A percentile compares a stretch with the other conserved stretches of the same genome.
Conservation (phyloP, 1,140 invertebrate genomes). For the Formica selysi region DNA sequence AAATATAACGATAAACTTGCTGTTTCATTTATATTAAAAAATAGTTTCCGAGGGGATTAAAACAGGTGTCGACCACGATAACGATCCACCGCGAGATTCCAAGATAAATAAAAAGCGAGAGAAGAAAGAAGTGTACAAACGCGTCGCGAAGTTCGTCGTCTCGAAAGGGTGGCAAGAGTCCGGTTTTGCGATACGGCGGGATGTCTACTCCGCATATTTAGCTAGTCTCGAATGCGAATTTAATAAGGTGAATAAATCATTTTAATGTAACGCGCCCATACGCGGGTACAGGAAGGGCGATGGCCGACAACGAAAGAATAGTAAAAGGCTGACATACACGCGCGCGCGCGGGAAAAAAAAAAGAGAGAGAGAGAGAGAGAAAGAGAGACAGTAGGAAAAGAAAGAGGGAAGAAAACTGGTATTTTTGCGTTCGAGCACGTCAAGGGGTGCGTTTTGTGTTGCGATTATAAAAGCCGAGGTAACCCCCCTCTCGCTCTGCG, state of each 20-base stretch:
- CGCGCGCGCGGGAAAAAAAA: constrained; percentile 1
- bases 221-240: constrained; percentile 77
- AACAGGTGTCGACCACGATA: constrained; percentile 62
- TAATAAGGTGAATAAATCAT: constrained; percentile 80
- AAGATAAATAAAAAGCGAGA: background rate
- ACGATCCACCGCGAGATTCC: constrained; percentile 14
- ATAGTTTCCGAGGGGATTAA: constrained; percentile 25
- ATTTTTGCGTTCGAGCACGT: constrained; percentile 77
- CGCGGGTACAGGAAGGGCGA: constrained; percentile 66
- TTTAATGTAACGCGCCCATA: constrained; percentile 75
- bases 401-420: constrained; percentile 76
- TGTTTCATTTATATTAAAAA: constrained; percentile 34
- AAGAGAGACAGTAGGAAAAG: background rate
- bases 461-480: constrained; percentile 81
- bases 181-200: constrained; percentile 68
- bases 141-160: constrained; percentile 59
- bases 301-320: constrained; percentile 62
- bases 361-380: constrained; percentile 23
- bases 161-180: constrained; percentile 55
- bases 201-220: constrained; percentile 66
- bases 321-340: constrained; percentile 58
- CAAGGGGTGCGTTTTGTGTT: constrained; percentile 81
- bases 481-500: constrained; percentile 74
- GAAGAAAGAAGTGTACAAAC: constrained; percentile 43
- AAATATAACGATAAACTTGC: background rate